Percentiles rank a stretch among this genome's conserved stretches.
Evolutionary conservation across 2,888 invertebrate species (phyloP).

Genomic region (Agriopis aurantiaria): DNA sequence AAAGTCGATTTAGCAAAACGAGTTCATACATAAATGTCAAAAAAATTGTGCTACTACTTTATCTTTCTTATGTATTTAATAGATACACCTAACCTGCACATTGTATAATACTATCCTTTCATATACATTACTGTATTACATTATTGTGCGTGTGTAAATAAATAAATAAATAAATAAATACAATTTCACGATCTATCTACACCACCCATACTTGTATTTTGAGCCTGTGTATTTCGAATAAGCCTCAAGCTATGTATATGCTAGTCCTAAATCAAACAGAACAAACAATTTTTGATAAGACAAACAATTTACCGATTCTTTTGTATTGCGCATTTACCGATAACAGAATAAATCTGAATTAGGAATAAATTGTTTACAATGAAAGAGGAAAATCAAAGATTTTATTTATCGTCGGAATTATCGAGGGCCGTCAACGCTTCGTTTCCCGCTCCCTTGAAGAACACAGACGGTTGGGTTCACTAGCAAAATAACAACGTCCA

Average conservation of each 20-base stretch:
- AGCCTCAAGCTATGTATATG: not conserved
- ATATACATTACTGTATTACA: no score
- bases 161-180: no score
- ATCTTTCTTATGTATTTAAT: no score
- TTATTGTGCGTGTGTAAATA: no score
- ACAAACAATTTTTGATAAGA: slow-evolving; percentile 23
- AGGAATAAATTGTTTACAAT: slow-evolving; percentile 38
- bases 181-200: not conserved
- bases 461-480: slow-evolving; percentile 67
- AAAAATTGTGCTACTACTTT: no score
- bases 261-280: slow-evolving; percentile 22
- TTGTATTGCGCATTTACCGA: slow-evolving; percentile 27
- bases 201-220: not conserved
- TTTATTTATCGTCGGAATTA: slow-evolving; percentile 44
- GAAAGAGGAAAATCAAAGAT: slow-evolving; percentile 39
- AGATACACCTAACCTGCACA: no score
- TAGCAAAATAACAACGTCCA: slow-evolving; percentile 79
- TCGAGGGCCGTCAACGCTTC: slow-evolving; percentile 49
- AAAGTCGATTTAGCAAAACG: no score
- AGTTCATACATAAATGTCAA: no score
- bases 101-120: not conserved
- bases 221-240: not conserved
- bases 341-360: slow-evolving; percentile 32
- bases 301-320: slow-evolving; percentile 20
- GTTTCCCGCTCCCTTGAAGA: slow-evolving; percentile 58